Base-by-base conservation (phyloP, 2,888 invertebrate genomes). In the Flabesymbios commensalis region DNA sequence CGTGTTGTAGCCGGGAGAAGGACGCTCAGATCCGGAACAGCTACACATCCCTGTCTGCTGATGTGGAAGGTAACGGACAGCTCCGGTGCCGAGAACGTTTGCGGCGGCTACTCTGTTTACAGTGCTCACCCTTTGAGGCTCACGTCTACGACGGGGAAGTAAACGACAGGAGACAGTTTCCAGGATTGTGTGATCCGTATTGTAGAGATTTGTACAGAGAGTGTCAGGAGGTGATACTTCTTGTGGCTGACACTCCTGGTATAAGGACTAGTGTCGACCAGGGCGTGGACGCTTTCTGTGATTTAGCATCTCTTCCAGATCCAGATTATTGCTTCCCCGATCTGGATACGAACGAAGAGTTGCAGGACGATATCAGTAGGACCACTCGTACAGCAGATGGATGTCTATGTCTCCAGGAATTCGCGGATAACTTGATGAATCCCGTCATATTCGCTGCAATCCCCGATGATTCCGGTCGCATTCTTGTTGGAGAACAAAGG, bases 51-150 rank as follows among this genome's bases (percentile, higher is more conserved):
- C 55, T 77, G 28, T n/a, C 73, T 5, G 32, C 22, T 17, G 17
- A 2, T 24, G 24, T 19, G 22, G 29, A 24, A 29, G 42, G 10
- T 1, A n/a, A 19, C 14, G 26, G 39, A n/a, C 17, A n/a, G 19
- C 24, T 28, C 10, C 36, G 28, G 26, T 79, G 80, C 63, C 56
- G 67, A 2, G 49, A 61, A 10, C 72, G 70, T 54, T 63, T 74
- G 0, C 63, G 68, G 52, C 71, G 74, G 19, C 53, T 80, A 14
- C 48, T 78, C 7, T 80, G 80, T 59, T 76, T 75, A 59, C 68
- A 70, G 28, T 80, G 80, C 61, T 78, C 78, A 0, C 80, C 80
- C 1, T 79, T 77, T 57, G 77, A 79, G 0, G 78, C 78, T 5
- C 78, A 79, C 61, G 71, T 79, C 10, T 78, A 72, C 63, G 77